Evolutionary conservation across 2,797 vertebrate genomes (phyloP), one percentile per base, ranked within the genome.

Genomic region (Ptychobarbus kaznakovi): DNA sequence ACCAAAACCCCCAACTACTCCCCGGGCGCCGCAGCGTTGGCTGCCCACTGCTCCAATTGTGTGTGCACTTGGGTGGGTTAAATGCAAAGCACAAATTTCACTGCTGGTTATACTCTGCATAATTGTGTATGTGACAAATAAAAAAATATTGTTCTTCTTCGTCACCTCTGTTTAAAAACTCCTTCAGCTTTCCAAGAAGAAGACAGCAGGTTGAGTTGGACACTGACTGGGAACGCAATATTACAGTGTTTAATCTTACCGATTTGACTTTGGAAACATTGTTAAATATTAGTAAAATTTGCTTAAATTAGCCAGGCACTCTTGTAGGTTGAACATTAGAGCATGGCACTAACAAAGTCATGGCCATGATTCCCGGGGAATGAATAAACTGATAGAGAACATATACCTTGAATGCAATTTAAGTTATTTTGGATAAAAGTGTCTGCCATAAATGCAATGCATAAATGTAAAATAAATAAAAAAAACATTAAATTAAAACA

Each of bases 111-210:
- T 32, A 32, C 2, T 32, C 32, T 32, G 32, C 2, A 32, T 32
- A 32, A 32, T 32, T 32, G 32, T 32, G 2, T 32, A 32, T 32
- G 32, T 32, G 32, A 32, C 32, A 32, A 32, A 32, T 32, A 32
- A 32, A 32, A 32, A 32, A 2, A 32, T 32, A 32, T 32, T 32
- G 2, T 32, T 32, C 32, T 32, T 32, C 32, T 32, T 32, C 32
- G 11, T 83, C 81, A 63, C 56, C 72, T 78, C 65, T n/a, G 16
- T 85, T 80, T 85, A 81, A 87, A 83, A 58, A 81, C 56, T 51
- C 72, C 51, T 20, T 18, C 51, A 58, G 86, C 83, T 78, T 73
- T 81, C 75, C 74, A 12, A 77, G 63, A 63, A 86, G 63, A 53
- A 63, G 22, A 75, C 15, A 20, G 35, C 16, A 22, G 40, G 63